A percentile compares a stretch with the other conserved stretches of the same genome.
Conservation (phyloP, 2,888 invertebrate genomes). For the Flexamia atlantica region DNA sequence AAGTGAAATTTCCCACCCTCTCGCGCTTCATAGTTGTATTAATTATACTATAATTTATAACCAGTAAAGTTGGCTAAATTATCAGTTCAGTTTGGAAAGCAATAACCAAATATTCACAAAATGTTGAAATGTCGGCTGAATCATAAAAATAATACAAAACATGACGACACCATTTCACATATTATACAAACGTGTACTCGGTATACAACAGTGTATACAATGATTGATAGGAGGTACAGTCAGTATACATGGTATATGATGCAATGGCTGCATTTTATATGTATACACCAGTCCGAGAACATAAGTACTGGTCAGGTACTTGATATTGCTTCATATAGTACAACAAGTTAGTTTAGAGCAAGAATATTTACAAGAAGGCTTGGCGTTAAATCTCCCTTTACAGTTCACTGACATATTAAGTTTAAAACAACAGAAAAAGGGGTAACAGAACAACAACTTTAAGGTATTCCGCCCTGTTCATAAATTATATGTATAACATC, state of each 20-base stretch:
- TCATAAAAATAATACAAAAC: constrained; percentile 42
- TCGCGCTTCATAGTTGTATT: too few species aligned
- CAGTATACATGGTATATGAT: not conserved
- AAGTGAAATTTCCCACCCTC: too few species aligned
- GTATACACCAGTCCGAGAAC: constrained; percentile 19
- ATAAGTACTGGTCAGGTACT: constrained; percentile 61
- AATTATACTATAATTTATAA: too few species aligned
- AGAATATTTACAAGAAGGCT: constrained; percentile 40
- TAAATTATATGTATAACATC: too few species aligned
- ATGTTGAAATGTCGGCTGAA: constrained; percentile 1
- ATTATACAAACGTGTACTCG: constrained; percentile 33
- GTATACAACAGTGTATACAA: constrained; percentile 25
- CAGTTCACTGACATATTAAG: not conserved
- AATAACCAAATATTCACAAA: constrained; percentile 3
- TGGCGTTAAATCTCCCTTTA: constrained; percentile 48
- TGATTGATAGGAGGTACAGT: constrained; percentile 23
- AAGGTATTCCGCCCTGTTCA: too few species aligned
- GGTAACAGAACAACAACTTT: too few species aligned
- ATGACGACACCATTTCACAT: constrained; percentile 47
- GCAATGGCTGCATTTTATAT: constrained; percentile 20
- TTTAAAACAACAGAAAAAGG: too few species aligned
- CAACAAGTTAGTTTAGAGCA: constrained; percentile 37
- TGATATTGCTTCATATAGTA: constrained; percentile 51
- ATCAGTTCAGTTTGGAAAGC: not conserved
- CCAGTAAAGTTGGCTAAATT: too few species aligned